Evolutionary conservation across 2,888 invertebrate genomes (phyloP), one percentile per base, ranked within the genome.

Genomic region (Drosophila kanekoi): DNA sequence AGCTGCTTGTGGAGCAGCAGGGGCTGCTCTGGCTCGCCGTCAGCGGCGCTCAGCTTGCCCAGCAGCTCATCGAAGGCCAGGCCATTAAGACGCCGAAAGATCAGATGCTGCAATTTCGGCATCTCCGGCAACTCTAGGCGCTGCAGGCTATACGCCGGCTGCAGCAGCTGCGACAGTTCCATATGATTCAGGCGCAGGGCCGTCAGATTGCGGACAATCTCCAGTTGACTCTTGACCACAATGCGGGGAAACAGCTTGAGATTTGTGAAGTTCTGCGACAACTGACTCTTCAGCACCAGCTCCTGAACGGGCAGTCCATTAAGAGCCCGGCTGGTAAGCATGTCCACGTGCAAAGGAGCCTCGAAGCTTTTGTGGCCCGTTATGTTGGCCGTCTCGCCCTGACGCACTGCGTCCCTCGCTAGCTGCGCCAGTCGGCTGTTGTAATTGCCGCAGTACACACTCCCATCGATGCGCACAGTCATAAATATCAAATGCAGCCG

Each of bases 1-100:
- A 92, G 73, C 47, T 91, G 87, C 58, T 92, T 92, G 54, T 81
- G 88, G 0, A 92, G 77, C 20, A 90, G 56, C 16, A 92, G 45
- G 1, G 81, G 45, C 1, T 69, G 44, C 13, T 16, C 14, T 63
- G 18, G 3, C 9, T 14, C 28, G 8, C 33, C 41, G n/a, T 10
- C 6, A 23, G 52, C 63, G 4, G 54, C 51, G 1, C 59, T 56
- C 18, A 89, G 58, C 61, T 79, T 79, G 16, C 63, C 60, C 13
- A 91, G 85, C 20, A 91, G 62, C 28, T 86, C 81, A 43, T 87
- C 81, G 11, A 91, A 83, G 1, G 84, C 38, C 47, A 91, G 78
- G 0, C 89, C 89, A 59, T 91, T 92, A 6, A 91, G 71, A 11
- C 86, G 82, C 13, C 81, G 76, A 16, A 92, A 86, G 1, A 77